Percentiles rank a stretch among this genome's conserved stretches.
These are phyloP conservation scores for Eubucco bourcierii DNA, from an alignment of 2,113 vertebrate species.

Conservation along the genomic window DNA sequence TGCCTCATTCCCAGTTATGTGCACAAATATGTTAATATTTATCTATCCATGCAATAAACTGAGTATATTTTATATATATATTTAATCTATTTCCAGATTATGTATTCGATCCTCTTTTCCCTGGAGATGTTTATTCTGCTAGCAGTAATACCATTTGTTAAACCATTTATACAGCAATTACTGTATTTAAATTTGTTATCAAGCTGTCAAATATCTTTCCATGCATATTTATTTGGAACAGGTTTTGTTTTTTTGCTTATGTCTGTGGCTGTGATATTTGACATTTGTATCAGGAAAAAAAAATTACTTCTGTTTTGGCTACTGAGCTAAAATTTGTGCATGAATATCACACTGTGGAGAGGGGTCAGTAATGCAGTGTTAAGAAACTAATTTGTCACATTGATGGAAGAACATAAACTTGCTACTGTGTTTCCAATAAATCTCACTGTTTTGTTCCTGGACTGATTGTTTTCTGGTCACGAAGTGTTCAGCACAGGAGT, in stretches of 20 bases:
- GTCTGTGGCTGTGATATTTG: conserved; percentile 24
- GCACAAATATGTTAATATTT: conserved; percentile 74
- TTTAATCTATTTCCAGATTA: conserved; percentile 55
- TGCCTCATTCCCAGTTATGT: conserved; percentile 41
- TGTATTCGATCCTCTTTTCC: conserved; percentile 49
- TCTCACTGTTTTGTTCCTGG: neutral
- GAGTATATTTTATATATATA: conserved; percentile 72
- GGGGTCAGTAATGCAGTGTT: conserved; percentile 48
- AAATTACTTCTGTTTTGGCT: conserved; percentile 18
- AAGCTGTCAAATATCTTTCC: conserved; percentile 11
- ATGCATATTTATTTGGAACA: conserved; percentile 44
- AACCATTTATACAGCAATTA: conserved; percentile 3
- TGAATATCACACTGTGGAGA: conserved; percentile 55
- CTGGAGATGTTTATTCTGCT: conserved; percentile 69
- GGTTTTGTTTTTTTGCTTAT: neutral
- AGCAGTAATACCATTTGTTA: conserved; percentile 43
- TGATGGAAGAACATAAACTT: conserved; percentile 31
- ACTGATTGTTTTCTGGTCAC: neutral
- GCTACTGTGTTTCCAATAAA: conserved; percentile 39
- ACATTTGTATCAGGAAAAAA: conserved; percentile 21
- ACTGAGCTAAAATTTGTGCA: neutral
- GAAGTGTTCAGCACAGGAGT: neutral
- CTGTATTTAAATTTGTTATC: conserved; percentile 32
- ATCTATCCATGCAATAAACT: conserved; percentile 71
- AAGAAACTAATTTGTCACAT: conserved; percentile 63